Base-by-base conservation (phyloP, 2,888 invertebrate genomes). In the Lasioglossum oenotherae region DNA sequence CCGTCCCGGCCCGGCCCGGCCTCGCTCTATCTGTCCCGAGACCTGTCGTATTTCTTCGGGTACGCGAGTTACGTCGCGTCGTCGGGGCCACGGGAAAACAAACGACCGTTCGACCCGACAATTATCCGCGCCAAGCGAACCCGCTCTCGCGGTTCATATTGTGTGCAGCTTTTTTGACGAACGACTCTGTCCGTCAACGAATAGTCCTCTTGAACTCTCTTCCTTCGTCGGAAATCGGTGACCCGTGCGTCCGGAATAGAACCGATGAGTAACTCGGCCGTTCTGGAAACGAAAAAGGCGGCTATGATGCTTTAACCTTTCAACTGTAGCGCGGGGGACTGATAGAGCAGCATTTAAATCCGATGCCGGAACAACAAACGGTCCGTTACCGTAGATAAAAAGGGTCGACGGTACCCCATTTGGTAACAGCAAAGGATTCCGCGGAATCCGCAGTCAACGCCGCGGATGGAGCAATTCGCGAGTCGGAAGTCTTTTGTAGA, bases 21-120 rank as follows among this genome's bases (percentile, higher is more conserved):
- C 23, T 46, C 10, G 38, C 64, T n/a, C 16, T 23, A 23, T n/a
- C 27, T 38, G 72, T 19, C 85, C 38, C 64, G n/a, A 53, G 71
- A 79, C 85, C 86, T 57, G 64, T 79, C 79, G 75, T 78, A 78
- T 60, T 71, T 74, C 69, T 84, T 78, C 27, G 46, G n/a, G 41
- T n/a, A 77, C 69, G 64, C 76, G 53, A 67, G 35, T 2, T 46
- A 19, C 38, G 38, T 53, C 49, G 49, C 49, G 49, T 49, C 49
- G 49, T 31, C 64, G 57, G n/a, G n/a, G 74, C 46, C 41, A 23
- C 46, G 27, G 16, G 85, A 74, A 85, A 84, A 84, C 79, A 75
- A 85, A 75, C 79, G 44, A 79, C 27, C 35, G 49, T 14, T n/a
- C 38, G n/a, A 64, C 31, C 41, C 71, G 12, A 23, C 38, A n/a